phyloP scores from a whole-genome alignment of 2,113 vertebrate species.

The Scophthalmus maximus region DNA sequence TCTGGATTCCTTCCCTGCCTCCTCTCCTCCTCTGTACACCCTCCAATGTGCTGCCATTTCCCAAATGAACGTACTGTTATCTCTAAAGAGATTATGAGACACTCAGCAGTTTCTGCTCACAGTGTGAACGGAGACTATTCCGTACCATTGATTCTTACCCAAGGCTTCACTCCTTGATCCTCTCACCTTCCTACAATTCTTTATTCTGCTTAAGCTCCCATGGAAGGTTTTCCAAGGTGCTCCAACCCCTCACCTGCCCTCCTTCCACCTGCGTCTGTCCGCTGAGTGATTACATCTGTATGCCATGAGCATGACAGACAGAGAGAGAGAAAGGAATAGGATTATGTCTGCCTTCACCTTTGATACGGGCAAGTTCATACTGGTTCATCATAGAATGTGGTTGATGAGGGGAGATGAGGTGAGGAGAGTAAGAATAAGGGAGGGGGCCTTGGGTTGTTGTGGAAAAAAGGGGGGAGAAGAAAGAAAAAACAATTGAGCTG shows the following conservation, averaged over 20 bases:
- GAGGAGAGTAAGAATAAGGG: background rate
- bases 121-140: slow-evolving; percentile 19
- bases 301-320: slow-evolving; percentile 32
- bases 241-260: slow-evolving; percentile 19
- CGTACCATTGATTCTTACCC: slow-evolving; percentile 30
- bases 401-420: slow-evolving; percentile 1
- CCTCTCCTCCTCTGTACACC: background rate
- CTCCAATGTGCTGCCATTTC: slow-evolving; percentile 15
- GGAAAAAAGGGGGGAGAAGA: background rate
- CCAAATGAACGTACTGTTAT: slow-evolving; percentile 16
- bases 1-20: slow-evolving; percentile 15
- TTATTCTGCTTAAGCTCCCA: slow-evolving; percentile 44
- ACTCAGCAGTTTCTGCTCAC: slow-evolving; percentile 29
- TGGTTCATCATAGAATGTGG: background rate
- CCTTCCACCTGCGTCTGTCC: slow-evolving; percentile 51
- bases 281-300: slow-evolving; percentile 61
- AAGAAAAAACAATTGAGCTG: too few relatives aligned
- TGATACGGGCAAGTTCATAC: slow-evolving; percentile 32
- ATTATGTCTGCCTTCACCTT: slow-evolving; percentile 39
- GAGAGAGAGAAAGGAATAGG: slow-evolving; percentile 47
- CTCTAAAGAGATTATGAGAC: slow-evolving; percentile 27
- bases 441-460: background rate
- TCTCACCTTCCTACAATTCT: slow-evolving; percentile 17
- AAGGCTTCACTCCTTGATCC: slow-evolving; percentile 33
- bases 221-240: slow-evolving; percentile 31